Base-by-base conservation (phyloP, 2,113 vertebrate genomes). In the Motacilla alba region DNA sequence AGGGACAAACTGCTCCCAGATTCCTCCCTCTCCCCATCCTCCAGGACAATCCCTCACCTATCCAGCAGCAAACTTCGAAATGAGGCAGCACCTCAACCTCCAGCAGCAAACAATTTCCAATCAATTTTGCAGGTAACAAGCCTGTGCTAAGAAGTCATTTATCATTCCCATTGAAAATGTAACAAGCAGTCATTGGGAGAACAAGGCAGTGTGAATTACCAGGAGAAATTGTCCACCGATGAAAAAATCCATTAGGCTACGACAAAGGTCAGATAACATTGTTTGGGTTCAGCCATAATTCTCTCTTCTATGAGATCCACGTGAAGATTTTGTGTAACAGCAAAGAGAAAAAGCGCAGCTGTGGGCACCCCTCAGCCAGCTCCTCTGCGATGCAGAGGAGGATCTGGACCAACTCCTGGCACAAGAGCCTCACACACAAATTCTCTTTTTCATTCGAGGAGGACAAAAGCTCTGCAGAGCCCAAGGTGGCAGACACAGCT, bases 191-290 rank as follows among this genome's bases (percentile, higher is more conserved):
- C 96, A 87, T 2, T 16, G 77, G 93, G 92, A 94, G 85, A 95
- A 88, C 52, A 77, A 85, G 76, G 90, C 88, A 88, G n/a, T 5
- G 52, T 44, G 84, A 95, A 95, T 89, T 94, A 92, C 87, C 41
- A 52, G 76, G 53, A 94, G 89, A 88, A 96, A 95, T 72, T 93
- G 87, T 95, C 87, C 72, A 67, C 67, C 92, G 68, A 86, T 77
- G 90, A 92, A 95, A 95, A 95, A 95, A 96, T 82, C 87, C 93
- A 94, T 93, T 94, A 93, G 87, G 91, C 93, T 94, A 62, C 19
- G 55, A 94, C 89, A 79, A 95, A 97, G 95, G 94, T 95, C 95
- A 96, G 90, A 95, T 92, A 96, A 94, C 88, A 93, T 87, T 95
- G 94, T 94, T 94, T 94, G 70, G 85, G 78, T 91, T 93, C 87